phyloP scores from a whole-genome alignment of 2,113 vertebrate species.

The Microtus ochrogaster region DNA sequence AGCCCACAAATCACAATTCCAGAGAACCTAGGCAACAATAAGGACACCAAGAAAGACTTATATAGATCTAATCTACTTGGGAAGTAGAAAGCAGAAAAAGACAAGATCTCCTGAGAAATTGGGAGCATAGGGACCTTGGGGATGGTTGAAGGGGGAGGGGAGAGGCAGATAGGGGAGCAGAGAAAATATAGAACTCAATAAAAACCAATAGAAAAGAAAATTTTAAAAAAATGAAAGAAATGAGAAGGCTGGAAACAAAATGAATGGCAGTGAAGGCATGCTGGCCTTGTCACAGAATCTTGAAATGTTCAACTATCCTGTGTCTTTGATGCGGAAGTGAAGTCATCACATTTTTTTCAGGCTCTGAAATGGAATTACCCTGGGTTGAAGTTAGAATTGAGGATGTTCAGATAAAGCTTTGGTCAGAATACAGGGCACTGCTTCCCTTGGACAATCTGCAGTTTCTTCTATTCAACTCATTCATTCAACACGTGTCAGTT shows the following conservation, averaged over 20 bases:
- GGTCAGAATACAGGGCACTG: background rate
- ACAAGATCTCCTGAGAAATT: too few relatives aligned
- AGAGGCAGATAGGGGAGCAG: too few relatives aligned
- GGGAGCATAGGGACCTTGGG: too few relatives aligned
- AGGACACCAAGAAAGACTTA: too few relatives aligned
- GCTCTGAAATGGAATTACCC: background rate
- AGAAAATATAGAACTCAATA: too few relatives aligned
- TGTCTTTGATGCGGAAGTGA: background rate
- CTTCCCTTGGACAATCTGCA: background rate
- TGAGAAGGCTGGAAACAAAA: background rate
- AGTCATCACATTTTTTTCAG: background rate
- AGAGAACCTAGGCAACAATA: too few relatives aligned
- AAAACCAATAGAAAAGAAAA: too few relatives aligned
- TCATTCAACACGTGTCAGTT: background rate
- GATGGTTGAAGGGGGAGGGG: too few relatives aligned
- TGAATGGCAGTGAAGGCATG: background rate
- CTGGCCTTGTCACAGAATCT: background rate
- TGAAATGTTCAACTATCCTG: background rate
- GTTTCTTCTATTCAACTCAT: background rate
- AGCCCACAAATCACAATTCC: too few relatives aligned
- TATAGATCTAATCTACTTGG: too few relatives aligned
- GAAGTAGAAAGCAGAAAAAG: too few relatives aligned
- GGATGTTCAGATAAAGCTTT: background rate
- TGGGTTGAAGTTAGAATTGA: background rate
- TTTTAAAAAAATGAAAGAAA: background rate